Evolutionary conservation across 2,113 vertebrate genomes (phyloP).

Genomic region (Oncorhynchus kisutch): DNA sequence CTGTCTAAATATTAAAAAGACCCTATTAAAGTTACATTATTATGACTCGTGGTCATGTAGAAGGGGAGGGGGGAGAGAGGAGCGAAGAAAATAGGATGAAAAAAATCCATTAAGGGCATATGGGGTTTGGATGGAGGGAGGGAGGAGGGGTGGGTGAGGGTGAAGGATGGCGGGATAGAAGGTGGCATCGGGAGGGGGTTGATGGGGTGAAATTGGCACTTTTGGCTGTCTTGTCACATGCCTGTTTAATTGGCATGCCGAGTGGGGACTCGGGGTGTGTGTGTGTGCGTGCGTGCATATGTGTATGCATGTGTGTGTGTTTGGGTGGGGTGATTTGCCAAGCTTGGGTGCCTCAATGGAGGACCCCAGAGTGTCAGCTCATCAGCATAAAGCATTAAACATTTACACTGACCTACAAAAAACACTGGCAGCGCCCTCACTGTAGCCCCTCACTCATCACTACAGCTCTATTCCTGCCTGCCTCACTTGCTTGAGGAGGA

Average conservation of each 20-base stretch:
- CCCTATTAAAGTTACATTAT: slow-evolving; percentile 59
- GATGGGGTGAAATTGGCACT: slow-evolving; percentile 71
- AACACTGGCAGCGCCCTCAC: slow-evolving; percentile 52
- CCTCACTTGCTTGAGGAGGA: not conserved
- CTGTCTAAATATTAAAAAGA: slow-evolving; percentile 56
- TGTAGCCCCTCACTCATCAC: not conserved
- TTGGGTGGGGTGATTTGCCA: not conserved
- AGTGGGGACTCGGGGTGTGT: slow-evolving; percentile 32
- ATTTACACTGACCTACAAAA: slow-evolving; percentile 79
- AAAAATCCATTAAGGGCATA: slow-evolving; percentile 56
- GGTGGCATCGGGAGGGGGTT: slow-evolving; percentile 42
- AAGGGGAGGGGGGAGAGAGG: slow-evolving; percentile 25
- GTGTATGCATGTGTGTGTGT: not conserved
- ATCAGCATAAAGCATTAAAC: slow-evolving; percentile 75
- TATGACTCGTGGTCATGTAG: slow-evolving; percentile 41
- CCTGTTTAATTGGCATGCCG: slow-evolving; percentile 69
- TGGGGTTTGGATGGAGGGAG: slow-evolving; percentile 18
- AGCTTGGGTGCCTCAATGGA: slow-evolving; percentile 25
- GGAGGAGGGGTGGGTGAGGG: not conserved
- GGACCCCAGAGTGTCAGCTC: slow-evolving; percentile 37
- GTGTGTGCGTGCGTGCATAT: slow-evolving; percentile 22
- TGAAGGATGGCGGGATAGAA: not conserved
- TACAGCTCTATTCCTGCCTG: not conserved
- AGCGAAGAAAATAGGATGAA: slow-evolving; percentile 21
- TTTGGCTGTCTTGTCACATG: slow-evolving; percentile 68